These are phyloP conservation scores for Xenopus petersii DNA, from an alignment of 2,797 vertebrate species.

Conservation along the genomic window DNA sequence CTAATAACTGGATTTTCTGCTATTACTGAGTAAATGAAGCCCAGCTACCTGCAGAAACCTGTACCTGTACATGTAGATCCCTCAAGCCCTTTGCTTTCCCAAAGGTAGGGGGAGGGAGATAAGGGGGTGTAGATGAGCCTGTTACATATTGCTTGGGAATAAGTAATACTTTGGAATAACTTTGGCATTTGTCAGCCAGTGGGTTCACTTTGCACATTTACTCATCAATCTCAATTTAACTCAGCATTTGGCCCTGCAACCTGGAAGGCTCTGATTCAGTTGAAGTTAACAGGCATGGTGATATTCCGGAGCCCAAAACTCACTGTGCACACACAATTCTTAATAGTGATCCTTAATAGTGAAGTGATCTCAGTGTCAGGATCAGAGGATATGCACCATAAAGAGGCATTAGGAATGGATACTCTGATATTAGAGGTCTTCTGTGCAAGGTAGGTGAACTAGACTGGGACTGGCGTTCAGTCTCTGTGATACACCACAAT, in stretches of 20 bases:
- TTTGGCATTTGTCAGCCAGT: conserved; percentile 79
- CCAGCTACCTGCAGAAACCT: neutral
- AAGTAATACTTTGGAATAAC: conserved; percentile 72
- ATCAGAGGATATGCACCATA: conserved; percentile 57
- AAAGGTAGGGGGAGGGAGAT: conserved; percentile 25
- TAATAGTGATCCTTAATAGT: conserved; percentile 62
- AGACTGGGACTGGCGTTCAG: neutral
- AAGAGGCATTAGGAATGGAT: conserved; percentile 58
- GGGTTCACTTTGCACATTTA: conserved; percentile 76
- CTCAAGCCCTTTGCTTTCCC: neutral
- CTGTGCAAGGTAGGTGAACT: conserved; percentile 61
- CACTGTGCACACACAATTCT: conserved; percentile 58
- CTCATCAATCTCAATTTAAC: conserved; percentile 79
- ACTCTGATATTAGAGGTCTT: conserved; percentile 63
- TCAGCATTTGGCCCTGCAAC: conserved; percentile 68
- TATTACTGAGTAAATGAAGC: too few species aligned
- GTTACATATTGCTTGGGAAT: conserved; percentile 64
- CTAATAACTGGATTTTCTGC: too few species aligned
- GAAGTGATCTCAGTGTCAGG: conserved; percentile 61
- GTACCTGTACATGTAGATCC: neutral
- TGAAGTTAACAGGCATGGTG: conserved; percentile 51
- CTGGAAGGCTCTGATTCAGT: conserved; percentile 86
- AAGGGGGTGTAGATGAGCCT: conserved; percentile 39
- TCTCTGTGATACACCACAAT: too few species aligned
- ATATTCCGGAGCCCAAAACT: conserved; percentile 54